Evolutionary conservation across 1,140 invertebrate species (phyloP).

Genomic region (Pseudomyrmex gracilis): DNA sequence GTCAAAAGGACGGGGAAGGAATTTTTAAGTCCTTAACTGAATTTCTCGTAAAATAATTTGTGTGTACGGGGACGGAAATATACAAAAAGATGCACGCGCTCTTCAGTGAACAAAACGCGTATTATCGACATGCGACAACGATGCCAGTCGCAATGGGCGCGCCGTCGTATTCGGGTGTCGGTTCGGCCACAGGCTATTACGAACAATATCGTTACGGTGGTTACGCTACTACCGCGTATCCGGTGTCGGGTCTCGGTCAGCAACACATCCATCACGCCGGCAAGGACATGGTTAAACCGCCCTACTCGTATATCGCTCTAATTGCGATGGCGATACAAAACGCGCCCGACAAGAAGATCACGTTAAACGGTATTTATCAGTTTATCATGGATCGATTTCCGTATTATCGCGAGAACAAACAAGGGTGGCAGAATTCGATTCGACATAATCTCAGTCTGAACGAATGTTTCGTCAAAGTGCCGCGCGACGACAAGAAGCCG

Average conservation of each 20-base stretch:
- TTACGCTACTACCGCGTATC: constrained; percentile 84
- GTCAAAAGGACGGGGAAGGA: too few species aligned
- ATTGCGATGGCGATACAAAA: constrained; percentile 99
- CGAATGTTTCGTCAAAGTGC: constrained; percentile 99
- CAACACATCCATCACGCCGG: constrained; percentile 89
- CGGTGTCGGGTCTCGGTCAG: constrained; percentile 86
- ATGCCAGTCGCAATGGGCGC: constrained; percentile 83
- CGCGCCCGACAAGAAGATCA: constrained; percentile 96
- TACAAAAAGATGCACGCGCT: constrained; percentile 93
- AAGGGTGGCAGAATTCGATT: constrained; percentile 98
- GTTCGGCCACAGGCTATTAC: constrained; percentile 81
- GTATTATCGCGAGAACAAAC: constrained; percentile 98
- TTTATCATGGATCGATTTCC: constrained; percentile 99
- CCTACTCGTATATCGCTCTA: constrained; percentile 98
- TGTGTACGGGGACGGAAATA: too few species aligned
- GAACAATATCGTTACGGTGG: constrained; percentile 86
- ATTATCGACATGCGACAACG: constrained; percentile 86
- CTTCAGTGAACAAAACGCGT: constrained; percentile 94
- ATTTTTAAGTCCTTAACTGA: too few species aligned
- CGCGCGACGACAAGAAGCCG: constrained; percentile 96
- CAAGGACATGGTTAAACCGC: constrained; percentile 97
- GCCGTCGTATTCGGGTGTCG: constrained; percentile 80
- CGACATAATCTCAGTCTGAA: constrained; percentile 98
- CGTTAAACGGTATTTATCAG: constrained; percentile 99
- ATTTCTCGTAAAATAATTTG: too few species aligned